These are phyloP conservation scores for Poicephalus meyeri DNA, from an alignment of 2,113 vertebrate species.

Conservation along the genomic window DNA sequence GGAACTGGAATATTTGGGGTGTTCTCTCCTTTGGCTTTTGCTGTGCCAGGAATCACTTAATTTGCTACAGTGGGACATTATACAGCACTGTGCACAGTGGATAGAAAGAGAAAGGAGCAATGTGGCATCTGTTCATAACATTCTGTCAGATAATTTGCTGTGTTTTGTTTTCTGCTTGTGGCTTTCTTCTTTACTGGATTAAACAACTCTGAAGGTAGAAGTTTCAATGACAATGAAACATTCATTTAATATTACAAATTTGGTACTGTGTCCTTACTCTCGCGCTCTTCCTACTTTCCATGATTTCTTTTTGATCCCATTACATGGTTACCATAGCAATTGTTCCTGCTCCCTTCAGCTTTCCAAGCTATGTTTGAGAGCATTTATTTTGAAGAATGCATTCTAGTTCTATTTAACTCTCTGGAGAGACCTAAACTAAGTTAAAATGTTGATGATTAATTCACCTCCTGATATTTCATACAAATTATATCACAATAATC, in stretches of 20 bases:
- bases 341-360: conserved; percentile 28
- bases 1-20: not conserved
- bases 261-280: not conserved
- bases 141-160: not conserved
- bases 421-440: not conserved
- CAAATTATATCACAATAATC: not conserved
- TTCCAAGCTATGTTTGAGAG: conserved; percentile 1
- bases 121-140: accelerated
- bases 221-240: not conserved
- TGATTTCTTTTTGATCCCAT: conserved; percentile 26
- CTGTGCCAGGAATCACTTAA: not conserved
- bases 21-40: not conserved
- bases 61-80: not conserved
- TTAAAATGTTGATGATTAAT: conserved; percentile 29
- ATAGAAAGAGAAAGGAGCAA: not conserved
- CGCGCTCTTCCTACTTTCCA: not conserved
- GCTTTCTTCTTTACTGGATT: not conserved
- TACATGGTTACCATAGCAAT: conserved; percentile 72
- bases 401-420: conserved; percentile 32
- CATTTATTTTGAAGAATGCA: conserved; percentile 24
- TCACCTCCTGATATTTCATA: conserved; percentile 25
- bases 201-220: not conserved
- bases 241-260: not conserved
- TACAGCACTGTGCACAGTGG: not conserved
- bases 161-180: not conserved